phyloP scores from a whole-genome alignment of 1,140 invertebrate species.

The Physella acuta region DNA sequence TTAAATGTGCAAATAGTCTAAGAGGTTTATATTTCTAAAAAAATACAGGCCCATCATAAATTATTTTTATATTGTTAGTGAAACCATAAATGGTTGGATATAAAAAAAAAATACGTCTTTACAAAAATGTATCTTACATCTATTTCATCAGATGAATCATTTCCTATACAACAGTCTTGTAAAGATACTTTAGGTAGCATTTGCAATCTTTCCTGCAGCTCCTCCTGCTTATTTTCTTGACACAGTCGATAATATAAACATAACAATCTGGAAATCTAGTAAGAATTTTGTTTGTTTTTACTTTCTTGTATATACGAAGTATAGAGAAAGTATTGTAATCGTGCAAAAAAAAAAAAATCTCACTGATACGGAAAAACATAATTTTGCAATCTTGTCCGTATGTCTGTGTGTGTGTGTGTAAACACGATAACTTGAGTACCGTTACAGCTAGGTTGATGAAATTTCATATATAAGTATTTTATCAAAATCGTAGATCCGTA shows the following conservation, averaged over 20 bases:
- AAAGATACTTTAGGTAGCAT: not conserved
- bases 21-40: not conserved
- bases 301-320: too few relatives aligned
- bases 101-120: not conserved
- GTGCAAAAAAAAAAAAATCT: too few relatives aligned
- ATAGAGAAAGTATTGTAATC: too few relatives aligned
- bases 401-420: too few relatives aligned
- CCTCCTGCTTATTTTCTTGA: conserved; percentile 19
- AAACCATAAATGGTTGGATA: not conserved
- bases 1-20: not conserved
- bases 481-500: too few relatives aligned
- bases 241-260: conserved; percentile 20
- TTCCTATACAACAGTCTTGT: not conserved
- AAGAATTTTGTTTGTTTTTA: too few relatives aligned
- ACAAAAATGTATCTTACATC: conserved; percentile 6
- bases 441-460: too few relatives aligned
- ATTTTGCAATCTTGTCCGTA: too few relatives aligned
- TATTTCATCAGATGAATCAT: not conserved
- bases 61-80: too few relatives aligned
- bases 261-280: conserved; percentile 2
- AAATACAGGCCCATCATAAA: not conserved
- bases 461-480: too few relatives aligned
- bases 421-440: too few relatives aligned
- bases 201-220: conserved; percentile 4
- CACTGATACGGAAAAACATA: too few relatives aligned